Evolutionary conservation across 2,888 invertebrate genomes (phyloP), one percentile per base, ranked within the genome.

Genomic region (Rambutsinella grinnellia): DNA sequence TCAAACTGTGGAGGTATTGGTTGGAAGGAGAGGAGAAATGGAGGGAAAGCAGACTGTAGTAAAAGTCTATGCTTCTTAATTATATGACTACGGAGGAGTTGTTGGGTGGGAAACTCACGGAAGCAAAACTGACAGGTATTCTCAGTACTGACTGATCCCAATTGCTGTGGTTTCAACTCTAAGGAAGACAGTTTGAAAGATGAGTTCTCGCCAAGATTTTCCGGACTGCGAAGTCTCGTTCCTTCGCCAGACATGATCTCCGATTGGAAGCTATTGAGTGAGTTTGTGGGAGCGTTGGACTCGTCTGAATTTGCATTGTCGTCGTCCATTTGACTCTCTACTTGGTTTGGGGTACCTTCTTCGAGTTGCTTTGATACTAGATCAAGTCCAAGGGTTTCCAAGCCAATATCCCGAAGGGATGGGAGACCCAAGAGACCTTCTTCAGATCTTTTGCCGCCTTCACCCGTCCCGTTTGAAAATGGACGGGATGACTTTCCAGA

Each of bases 91-190:
- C 80, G 74, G 24, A 82, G 76, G 21, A 78, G 77, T 44, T 78
- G 66, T 54, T 81, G 78, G 28, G 65, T 75, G 5, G 78, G 57
- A 74, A 83, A 83, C 47, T 83, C 83, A 23, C 83, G 80, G 66
- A 80, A 79, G 62, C 83, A 83, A 62, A 81, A 81, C 72, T 83
- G 83, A 74, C 83, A 83, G 58, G 80, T 79, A 61, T 78, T 81
- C 58, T 81, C 78, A 54, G 63, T 61, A 72, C 47, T 72, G 66
- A 26, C 57, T 26, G 66, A 47, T 56, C 79, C 81, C 68, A 79
- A 58, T 66, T 78, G 78, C 36, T 76, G 71, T 17, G 75, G 63
- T 63, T 76, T 70, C 51, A 79, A 56, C 44, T 74, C 75, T 27
- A 76, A 66, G 68, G 80, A 81, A 71, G 80, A 81, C 75, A 80